A percentile compares a stretch with the other conserved stretches of the same genome.
Conservation (phyloP, 2,888 invertebrate genomes). For the Thera britannica region DNA sequence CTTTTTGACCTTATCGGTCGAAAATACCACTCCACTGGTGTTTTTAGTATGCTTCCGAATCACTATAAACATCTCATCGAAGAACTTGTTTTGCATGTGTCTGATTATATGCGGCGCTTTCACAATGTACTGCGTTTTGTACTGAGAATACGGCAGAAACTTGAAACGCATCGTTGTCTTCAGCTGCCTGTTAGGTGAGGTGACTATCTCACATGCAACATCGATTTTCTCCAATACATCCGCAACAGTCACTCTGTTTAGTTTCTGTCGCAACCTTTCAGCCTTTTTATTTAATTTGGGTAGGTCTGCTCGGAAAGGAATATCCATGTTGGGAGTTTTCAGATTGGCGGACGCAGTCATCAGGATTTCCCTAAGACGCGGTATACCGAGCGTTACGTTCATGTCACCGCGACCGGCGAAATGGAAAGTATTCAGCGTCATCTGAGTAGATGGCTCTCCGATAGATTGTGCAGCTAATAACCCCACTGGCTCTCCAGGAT, state of each 20-base stretch:
- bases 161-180: conserved; percentile 88
- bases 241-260: conserved; percentile 91
- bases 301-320: conserved; percentile 88
- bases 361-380: conserved; percentile 97
- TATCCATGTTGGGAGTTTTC: conserved; percentile 98
- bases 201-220: conserved; percentile 85
- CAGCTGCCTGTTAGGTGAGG: conserved; percentile 83
- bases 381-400: conserved; percentile 99
- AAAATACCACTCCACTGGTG: conserved; percentile 79
- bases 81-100: conserved; percentile 90
- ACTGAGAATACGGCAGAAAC: conserved; percentile 90
- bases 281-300: conserved; percentile 83
- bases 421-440: conserved; percentile 99
- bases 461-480: conserved; percentile 98
- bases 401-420: conserved; percentile 99
- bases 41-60: conserved; percentile 86
- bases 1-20: conserved; percentile 76
- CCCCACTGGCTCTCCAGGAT: conserved; percentile 98
- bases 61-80: conserved; percentile 86
- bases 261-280: conserved; percentile 87
- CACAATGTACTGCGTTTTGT: conserved; percentile 89
- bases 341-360: conserved; percentile 98
- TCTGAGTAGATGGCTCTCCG: conserved; percentile 99
- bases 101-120: conserved; percentile 88
- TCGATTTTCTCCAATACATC: conserved; percentile 91